These are phyloP conservation scores for Stegophylla sp. DNA, from an alignment of 2,888 invertebrate genomes.

Conservation along the genomic window DNA sequence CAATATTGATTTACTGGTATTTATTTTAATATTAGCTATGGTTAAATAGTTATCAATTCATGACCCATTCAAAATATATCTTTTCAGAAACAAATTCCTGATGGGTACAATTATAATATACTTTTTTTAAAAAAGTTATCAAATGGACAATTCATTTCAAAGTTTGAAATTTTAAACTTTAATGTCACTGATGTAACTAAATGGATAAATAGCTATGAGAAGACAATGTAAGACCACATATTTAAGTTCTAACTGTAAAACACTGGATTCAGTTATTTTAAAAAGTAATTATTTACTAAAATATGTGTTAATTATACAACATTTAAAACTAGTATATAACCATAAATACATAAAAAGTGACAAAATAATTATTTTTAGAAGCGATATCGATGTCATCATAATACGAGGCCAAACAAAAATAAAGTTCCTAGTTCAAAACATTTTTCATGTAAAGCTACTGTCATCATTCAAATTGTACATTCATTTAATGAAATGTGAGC, in stretches of 20 bases:
- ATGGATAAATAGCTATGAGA: not conserved
- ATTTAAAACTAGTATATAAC: too few relatives aligned
- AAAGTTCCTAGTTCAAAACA: not conserved
- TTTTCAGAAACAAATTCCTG: not conserved
- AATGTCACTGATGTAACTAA: not conserved
- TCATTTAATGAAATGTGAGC: not conserved
- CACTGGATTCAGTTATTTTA: not conserved
- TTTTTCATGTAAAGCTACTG: not conserved
- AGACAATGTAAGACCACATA: not conserved
- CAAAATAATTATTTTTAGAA: not conserved
- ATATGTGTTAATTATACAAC: too few relatives aligned
- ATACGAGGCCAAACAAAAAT: not conserved
- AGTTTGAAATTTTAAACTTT: not conserved
- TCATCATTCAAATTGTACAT: not conserved
- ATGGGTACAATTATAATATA: not conserved
- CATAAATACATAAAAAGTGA: too few relatives aligned
- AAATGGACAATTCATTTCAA: not conserved
- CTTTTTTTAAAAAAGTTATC: not conserved
- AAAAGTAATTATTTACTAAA: not conserved
- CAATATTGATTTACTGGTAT: too few relatives aligned
- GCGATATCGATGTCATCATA: conserved; percentile 15
- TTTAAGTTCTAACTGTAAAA: not conserved
- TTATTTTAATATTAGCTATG: too few relatives aligned
- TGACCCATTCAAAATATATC: too few relatives aligned
- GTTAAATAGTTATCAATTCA: too few relatives aligned